phyloP scores from a whole-genome alignment of 2,113 vertebrate genomes.

The Ia io region DNA sequence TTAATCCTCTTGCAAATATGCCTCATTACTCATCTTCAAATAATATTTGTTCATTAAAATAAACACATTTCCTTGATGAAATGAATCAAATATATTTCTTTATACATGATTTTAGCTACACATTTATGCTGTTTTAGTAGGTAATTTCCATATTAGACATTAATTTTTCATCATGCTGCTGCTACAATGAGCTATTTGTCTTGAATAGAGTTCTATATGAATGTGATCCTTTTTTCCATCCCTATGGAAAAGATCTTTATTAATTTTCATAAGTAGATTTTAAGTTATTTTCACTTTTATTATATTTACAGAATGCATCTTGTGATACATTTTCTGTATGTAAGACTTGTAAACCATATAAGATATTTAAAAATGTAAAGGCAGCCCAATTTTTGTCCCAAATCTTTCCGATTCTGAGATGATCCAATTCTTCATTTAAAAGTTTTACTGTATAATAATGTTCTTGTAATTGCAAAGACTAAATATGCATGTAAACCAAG shows the following conservation, averaged over 20 bases:
- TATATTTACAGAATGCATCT: neutral
- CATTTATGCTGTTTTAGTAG: slow-evolving; percentile 5
- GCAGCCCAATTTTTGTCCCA: slow-evolving; percentile 60
- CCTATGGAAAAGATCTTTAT: neutral
- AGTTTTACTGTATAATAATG: slow-evolving; percentile 67
- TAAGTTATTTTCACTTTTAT: neutral
- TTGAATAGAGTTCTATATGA: slow-evolving; percentile 18
- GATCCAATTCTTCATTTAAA: slow-evolving; percentile 60
- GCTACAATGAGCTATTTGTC: slow-evolving; percentile 40
- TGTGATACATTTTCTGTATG: neutral
- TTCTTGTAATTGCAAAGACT: slow-evolving; percentile 66
- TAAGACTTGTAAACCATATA: neutral
- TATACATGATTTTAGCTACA: slow-evolving; percentile 35
- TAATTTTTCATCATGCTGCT: slow-evolving; percentile 35
- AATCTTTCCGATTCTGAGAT: slow-evolving; percentile 66
- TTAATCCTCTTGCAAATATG: slow-evolving; percentile 62
- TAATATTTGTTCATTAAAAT: slow-evolving; percentile 70
- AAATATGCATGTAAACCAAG: slow-evolving; percentile 59
- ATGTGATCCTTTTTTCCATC: slow-evolving; percentile 29
- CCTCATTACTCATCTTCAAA: slow-evolving; percentile 56
- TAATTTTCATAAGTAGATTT: slow-evolving; percentile 41
- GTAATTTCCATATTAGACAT: slow-evolving; percentile 35
- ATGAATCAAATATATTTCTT: slow-evolving; percentile 53
- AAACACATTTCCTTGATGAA: slow-evolving; percentile 53
- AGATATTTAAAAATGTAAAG: slow-evolving; percentile 68